phyloP scores from a whole-genome alignment of 1,140 invertebrate genomes.

The Cydia pomonella region DNA sequence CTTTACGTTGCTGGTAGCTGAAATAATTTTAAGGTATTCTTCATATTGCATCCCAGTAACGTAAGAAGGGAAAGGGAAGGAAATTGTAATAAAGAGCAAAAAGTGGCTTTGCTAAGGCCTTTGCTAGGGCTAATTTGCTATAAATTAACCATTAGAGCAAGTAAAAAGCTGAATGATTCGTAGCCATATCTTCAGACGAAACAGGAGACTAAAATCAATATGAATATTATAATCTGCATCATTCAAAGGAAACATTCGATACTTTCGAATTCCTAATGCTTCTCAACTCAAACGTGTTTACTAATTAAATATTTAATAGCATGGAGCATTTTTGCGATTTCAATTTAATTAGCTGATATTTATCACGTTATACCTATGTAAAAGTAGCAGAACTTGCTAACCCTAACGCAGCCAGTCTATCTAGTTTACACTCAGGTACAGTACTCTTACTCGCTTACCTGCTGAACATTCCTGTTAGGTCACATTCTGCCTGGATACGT shows the following conservation, averaged over 20 bases:
- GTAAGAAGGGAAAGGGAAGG: too few species aligned
- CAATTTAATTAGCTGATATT: not conserved
- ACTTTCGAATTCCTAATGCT: not conserved
- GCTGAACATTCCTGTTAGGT: constrained; percentile 57
- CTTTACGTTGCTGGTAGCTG: not conserved
- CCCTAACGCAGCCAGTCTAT: constrained; percentile 55
- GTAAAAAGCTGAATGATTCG: too few species aligned
- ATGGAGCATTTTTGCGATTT: not conserved
- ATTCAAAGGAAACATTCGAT: too few species aligned
- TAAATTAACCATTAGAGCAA: too few species aligned
- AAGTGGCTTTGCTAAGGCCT: not conserved
- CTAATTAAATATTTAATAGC: not conserved
- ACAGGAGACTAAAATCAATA: too few species aligned
- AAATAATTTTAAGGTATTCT: too few species aligned
- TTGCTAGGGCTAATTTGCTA: not conserved
- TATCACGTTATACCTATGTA: not conserved
- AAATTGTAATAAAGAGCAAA: too few species aligned
- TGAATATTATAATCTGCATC: too few species aligned
- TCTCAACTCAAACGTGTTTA: not conserved
- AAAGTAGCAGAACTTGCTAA: not conserved
- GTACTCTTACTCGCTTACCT: constrained; percentile 54
- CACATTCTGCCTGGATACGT: constrained; percentile 43
- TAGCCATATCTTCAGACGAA: not conserved
- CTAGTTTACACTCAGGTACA: constrained; percentile 63
- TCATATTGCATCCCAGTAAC: too few species aligned